phyloP scores from a whole-genome alignment of 2,797 vertebrate genomes.

The Babyrousa celebensis region DNA sequence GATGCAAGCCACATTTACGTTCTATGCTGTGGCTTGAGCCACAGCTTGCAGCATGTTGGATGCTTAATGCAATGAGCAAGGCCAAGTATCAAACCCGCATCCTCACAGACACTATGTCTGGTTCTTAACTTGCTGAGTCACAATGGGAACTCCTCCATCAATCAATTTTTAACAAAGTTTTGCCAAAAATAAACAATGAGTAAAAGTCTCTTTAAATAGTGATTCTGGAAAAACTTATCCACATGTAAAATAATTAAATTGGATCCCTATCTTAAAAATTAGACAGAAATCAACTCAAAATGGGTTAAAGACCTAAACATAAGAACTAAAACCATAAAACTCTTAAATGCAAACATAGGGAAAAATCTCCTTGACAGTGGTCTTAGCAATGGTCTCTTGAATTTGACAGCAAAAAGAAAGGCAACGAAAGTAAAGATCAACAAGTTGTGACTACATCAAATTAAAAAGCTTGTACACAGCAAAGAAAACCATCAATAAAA shows the following conservation, averaged over 20 bases:
- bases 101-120: too few relatives aligned
- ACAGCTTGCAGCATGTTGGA: too few relatives aligned
- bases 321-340: slow-evolving; percentile 13
- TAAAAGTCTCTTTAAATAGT: not conserved
- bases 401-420: not conserved
- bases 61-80: too few relatives aligned
- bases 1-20: too few relatives aligned
- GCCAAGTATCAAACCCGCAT: too few relatives aligned
- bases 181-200: not conserved
- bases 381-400: not conserved
- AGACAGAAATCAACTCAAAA: not conserved
- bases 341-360: not conserved
- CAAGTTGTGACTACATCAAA: not conserved
- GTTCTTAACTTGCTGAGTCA: too few relatives aligned
- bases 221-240: not conserved
- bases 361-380: not conserved
- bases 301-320: not conserved
- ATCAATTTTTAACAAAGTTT: not conserved
- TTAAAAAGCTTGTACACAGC: not conserved
- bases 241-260: not conserved
- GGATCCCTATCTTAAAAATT: not conserved
- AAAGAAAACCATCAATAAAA: not conserved
- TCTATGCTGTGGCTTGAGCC: too few relatives aligned
- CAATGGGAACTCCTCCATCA: not conserved
- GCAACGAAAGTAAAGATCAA: not conserved